Percentiles rank a stretch among this genome's conserved stretches.
phyloP scores from a whole-genome alignment of 2,113 vertebrate species.

The Piaya cayana region DNA sequence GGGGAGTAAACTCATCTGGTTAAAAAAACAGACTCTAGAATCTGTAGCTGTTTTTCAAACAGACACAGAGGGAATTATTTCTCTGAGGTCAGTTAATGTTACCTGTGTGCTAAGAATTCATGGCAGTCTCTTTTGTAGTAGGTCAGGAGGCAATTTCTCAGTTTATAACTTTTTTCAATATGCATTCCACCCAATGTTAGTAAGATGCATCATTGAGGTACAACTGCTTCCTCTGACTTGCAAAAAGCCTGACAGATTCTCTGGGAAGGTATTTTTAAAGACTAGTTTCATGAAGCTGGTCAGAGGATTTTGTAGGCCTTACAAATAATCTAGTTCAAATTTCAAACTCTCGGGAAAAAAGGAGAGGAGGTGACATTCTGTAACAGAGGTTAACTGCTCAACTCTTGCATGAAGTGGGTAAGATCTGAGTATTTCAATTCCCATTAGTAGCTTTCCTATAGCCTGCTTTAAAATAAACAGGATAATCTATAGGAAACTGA shows the following conservation, averaged over 20 bases:
- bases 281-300: neutral
- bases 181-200: neutral
- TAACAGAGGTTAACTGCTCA: neutral
- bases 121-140: neutral
- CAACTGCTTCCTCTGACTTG: neutral
- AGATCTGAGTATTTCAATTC: neutral
- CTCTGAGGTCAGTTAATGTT: neutral
- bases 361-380: neutral
- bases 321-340: neutral
- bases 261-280: neutral
- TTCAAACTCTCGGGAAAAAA: neutral
- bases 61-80: neutral
- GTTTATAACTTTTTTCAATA: neutral
- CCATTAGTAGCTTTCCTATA: neutral
- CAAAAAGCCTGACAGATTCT: neutral
- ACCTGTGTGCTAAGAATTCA: neutral
- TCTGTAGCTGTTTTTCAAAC: neutral
- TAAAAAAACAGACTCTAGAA: neutral
- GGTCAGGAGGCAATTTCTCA: neutral
- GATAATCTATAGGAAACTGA: neutral
- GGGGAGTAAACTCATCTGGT: neutral
- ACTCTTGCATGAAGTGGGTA: neutral
- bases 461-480: neutral
- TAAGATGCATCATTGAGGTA: neutral
- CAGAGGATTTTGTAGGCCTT: neutral